A percentile compares a stretch with the other conserved stretches of the same genome.
Conservation (phyloP, 2,797 vertebrate genomes). For the Gymnodraco acuticeps region DNA sequence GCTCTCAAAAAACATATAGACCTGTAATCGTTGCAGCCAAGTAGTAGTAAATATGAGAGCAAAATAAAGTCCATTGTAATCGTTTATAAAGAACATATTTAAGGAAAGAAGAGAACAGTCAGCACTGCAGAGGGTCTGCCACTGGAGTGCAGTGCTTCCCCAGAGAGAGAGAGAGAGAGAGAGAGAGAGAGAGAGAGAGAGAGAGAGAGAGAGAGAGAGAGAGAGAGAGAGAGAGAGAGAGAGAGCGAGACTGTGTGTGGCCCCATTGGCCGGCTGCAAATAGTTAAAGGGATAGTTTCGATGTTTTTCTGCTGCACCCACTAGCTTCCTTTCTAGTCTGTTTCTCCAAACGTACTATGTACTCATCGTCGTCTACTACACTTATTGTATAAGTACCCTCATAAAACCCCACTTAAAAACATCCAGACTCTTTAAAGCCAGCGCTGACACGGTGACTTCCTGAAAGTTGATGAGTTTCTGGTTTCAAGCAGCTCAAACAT, state of each 20-base stretch:
- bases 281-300: not conserved
- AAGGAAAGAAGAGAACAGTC: not conserved
- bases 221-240: not conserved
- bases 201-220: not conserved
- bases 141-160: constrained; percentile 64
- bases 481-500: constrained; percentile 13
- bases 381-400: too few relatives aligned
- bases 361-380: too few relatives aligned
- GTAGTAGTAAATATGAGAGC: not conserved
- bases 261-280: constrained; percentile 12
- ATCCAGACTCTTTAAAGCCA: not conserved
- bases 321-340: too few relatives aligned
- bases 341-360: too few relatives aligned
- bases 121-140: constrained; percentile 41
- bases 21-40: not conserved
- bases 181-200: not conserved
- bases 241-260: not conserved
- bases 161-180: not conserved
- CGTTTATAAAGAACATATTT: not conserved
- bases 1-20: not conserved
- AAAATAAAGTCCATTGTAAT: not conserved
- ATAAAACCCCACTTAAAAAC: too few relatives aligned
- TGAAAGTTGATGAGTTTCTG: constrained; percentile 23
- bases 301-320: too few relatives aligned
- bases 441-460: constrained; percentile 7